Evolutionary conservation across 1,140 invertebrate genomes (phyloP), one percentile per base, ranked within the genome.

Genomic region (Druon quercuslanigerum): DNA sequence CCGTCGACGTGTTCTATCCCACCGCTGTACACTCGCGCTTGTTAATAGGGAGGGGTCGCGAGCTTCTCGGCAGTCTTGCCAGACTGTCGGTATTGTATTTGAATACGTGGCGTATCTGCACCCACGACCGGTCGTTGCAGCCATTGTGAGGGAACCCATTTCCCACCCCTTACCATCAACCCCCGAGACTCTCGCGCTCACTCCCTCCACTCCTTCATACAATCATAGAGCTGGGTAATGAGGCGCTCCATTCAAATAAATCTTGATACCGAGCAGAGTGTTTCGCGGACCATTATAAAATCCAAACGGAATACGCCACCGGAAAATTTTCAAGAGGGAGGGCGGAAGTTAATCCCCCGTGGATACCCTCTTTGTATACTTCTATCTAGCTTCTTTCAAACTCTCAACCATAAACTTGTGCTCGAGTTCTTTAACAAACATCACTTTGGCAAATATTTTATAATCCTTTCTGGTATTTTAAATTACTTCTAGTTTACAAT

Each of bases 191-290:
- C 73, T 50, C 52, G 50, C 51, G 50, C 75, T 72, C 73, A 50
- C 52, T 75, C 79, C 72, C 57, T 77, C 72, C 78, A 74, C 86
- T 84, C 84, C 79, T 79, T 81, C 82, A 82, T 84, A 90, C 89
- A 89, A 90, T 90, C 87, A 86, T 83, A 77, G 83, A 87, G 87
- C 84, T 81, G 89, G 88, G 86, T 91, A 91, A 91, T 90, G 89
- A 91, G 89, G 85, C 88, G 86, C 84, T 85, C 87, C 82, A 89
- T 91, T 90, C 89, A 89, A 88, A 89, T 91, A 90, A 90, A 90
- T 90, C 89, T 90, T 88, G 88, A 90, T 90, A 90, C 84, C 83
- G 77, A 79, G 72, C 73, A 57, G 84, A 85, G 82, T 87, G 85
- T 88, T 89, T 88, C 81, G 80, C 83, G 75, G 82, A 75, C 83